phyloP scores from a whole-genome alignment of 1,140 invertebrate species.

The Solen grandis region DNA sequence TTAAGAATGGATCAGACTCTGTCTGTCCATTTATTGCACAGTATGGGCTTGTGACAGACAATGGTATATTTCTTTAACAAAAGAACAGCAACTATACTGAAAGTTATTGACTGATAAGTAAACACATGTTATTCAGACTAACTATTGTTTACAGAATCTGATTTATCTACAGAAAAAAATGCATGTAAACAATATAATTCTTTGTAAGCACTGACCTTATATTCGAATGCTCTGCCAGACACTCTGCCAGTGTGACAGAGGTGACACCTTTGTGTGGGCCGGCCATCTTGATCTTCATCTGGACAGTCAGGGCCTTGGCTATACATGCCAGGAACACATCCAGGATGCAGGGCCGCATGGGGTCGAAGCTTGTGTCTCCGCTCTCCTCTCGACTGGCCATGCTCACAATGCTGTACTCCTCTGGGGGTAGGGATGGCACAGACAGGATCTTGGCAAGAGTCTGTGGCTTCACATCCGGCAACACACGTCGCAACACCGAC shows the following conservation, averaged over 20 bases:
- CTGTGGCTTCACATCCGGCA: constrained; percentile 89
- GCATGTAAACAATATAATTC: no score
- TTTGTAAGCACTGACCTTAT: constrained; percentile 55
- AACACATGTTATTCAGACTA: no score
- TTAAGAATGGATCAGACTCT: no score
- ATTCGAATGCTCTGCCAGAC: constrained; percentile 58
- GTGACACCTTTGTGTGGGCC: constrained; percentile 85
- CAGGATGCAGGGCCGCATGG: constrained; percentile 85
- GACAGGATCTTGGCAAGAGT: constrained; percentile 84
- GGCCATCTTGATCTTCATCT: constrained; percentile 91
- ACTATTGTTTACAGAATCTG: no score
- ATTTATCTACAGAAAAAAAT: no score
- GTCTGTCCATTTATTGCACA: no score
- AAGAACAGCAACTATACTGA: no score
- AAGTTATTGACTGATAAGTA: no score
- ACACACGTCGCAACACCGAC: constrained; percentile 88
- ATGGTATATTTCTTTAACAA: no score
- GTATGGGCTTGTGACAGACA: no score
- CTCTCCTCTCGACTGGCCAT: constrained; percentile 65
- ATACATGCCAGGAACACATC: constrained; percentile 94
- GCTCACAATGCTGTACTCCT: constrained; percentile 87
- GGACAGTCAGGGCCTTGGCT: constrained; percentile 91
- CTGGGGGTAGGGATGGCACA: constrained; percentile 87
- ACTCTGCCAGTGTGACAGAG: constrained; percentile 84
- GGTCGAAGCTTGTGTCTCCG: constrained; percentile 82